Evolutionary conservation across 2,797 vertebrate species (phyloP), one percentile per base, ranked within the genome.

Genomic region (Danio choprae): DNA sequence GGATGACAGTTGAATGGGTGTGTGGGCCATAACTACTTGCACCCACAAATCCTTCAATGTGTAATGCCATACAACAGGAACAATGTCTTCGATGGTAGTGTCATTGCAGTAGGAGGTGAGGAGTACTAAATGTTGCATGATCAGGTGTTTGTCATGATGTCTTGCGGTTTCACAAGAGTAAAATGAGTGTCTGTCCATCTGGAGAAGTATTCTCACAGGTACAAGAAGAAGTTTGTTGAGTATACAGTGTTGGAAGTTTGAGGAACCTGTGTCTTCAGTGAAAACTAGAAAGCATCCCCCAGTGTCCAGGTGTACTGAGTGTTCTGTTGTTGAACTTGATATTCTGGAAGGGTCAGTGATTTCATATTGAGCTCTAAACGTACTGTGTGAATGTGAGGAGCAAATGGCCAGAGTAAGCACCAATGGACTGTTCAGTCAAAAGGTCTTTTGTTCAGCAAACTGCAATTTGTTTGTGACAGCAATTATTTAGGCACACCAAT

Each of bases 241-340:
- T 78, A 55, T 78, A 46, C 40, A 22, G 70, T 74, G 75, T 67
- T 82, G 81, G 40, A 46, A 53, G 51, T 77, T 43, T 72, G 80
- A 80, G 72, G 65, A 55, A 84, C 74, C 53, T 59, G 74, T 83
- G 70, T 81, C 81, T 85, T 81, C 74, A 20, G 12, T 83, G 74
- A 77, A 40, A 83, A 76, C 22, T 80, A 69, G 56, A 51, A 74
- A 71, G 59, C 56, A 44, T 70, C 5, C 48, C 79, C 72, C 81
- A 70, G 55, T 80, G 77, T 83, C 84, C 84, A 78, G 75, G 55
- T 85, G 84, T 77, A 59, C 29, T 59, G 64, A 77, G 64, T 85
- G 84, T 81, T 68, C 41, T 69, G 72, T 69, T 81, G 79, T 67
- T 64, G 84, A 56, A 29, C 77, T 79, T 77, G 83, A 59, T 80